Percentiles rank a stretch among this genome's conserved stretches.
Conservation (phyloP, 1,140 invertebrate species). For the Phthorimaea operculella region DNA sequence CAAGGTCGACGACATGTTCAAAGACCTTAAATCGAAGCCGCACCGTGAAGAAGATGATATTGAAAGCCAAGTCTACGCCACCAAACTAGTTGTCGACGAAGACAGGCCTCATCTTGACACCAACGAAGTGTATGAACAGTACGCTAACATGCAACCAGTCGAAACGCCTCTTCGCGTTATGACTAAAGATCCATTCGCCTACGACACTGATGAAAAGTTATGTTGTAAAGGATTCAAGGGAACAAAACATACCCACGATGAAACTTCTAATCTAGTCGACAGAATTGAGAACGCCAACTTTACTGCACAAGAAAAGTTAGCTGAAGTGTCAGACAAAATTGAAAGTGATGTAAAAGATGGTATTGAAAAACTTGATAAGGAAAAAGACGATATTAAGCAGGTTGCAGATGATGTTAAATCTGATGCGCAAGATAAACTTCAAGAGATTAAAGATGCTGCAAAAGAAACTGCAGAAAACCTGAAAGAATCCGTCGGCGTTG, state of each 20-base stretch:
- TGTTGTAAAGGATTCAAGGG: constrained; percentile 52
- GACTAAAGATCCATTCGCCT: constrained; percentile 45
- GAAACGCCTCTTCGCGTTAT: constrained; percentile 40
- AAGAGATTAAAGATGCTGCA: constrained; percentile 25
- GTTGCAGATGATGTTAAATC: constrained; percentile 35
- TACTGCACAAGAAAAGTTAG: constrained; percentile 41
- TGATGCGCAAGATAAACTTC: constrained; percentile 36
- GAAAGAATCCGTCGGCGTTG: constrained; percentile 20
- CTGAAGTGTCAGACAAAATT: constrained; percentile 33
- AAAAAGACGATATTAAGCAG: constrained; percentile 43
- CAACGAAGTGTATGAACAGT: constrained; percentile 56
- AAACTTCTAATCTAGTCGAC: constrained; percentile 51
- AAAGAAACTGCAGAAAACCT: constrained; percentile 32
- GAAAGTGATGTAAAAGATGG: constrained; percentile 35
- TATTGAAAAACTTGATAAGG: constrained; percentile 39
- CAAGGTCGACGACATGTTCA: constrained; percentile 66
- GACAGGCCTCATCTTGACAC: constrained; percentile 32
- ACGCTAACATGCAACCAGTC: constrained; percentile 57
- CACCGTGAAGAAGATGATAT: constrained; percentile 50
- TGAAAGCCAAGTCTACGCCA: constrained; percentile 44
- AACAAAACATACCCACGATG: constrained; percentile 53
- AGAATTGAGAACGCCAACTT: constrained; percentile 55
- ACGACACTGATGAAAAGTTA: constrained; percentile 26
- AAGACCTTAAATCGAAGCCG: constrained; percentile 52
- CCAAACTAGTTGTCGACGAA: constrained; percentile 58